Evolutionary conservation across 2,888 invertebrate genomes (phyloP).

Genomic region (Neelides folsomi): DNA sequence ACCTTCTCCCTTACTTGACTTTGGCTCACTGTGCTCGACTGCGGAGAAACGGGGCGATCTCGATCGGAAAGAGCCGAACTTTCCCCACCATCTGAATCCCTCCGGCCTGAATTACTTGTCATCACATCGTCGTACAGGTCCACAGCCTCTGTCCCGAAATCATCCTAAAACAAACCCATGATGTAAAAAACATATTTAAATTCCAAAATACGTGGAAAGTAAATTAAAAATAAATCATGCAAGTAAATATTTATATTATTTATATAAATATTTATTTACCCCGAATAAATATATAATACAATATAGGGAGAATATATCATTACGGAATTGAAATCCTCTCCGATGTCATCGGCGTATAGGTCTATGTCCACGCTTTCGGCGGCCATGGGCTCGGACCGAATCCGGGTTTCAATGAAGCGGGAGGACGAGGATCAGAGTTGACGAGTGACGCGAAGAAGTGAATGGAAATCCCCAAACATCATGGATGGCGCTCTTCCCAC

Average conservation of each 20-base stretch:
- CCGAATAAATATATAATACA: neutral
- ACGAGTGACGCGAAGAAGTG: no score
- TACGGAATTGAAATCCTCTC: conserved; percentile 63
- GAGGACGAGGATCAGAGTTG: neutral
- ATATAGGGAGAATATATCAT: neutral
- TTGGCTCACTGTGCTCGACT: conserved; percentile 4
- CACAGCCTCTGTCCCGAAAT: conserved; percentile 72
- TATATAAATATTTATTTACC: no score
- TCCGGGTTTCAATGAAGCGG: neutral
- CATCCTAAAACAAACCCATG: conserved; percentile 45
- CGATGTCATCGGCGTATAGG: conserved; percentile 91
- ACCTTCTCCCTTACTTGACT: neutral
- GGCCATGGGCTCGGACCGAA: conserved; percentile 30
- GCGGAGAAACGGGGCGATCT: conserved; percentile 13
- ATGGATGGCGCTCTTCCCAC: no score
- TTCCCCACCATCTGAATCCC: conserved; percentile 34
- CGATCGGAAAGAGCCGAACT: conserved; percentile 9
- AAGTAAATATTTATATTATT: no score
- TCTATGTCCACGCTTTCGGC: conserved; percentile 93
- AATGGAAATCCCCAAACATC: no score
- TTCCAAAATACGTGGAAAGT: no score
- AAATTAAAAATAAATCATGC: no score
- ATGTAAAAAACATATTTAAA: no score
- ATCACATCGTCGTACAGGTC: conserved; percentile 94
- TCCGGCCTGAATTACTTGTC: conserved; percentile 52